A percentile compares a stretch with the other conserved stretches of the same genome.
phyloP scores from a whole-genome alignment of 1,140 invertebrate species.

The Odontomachus brunneus region DNA sequence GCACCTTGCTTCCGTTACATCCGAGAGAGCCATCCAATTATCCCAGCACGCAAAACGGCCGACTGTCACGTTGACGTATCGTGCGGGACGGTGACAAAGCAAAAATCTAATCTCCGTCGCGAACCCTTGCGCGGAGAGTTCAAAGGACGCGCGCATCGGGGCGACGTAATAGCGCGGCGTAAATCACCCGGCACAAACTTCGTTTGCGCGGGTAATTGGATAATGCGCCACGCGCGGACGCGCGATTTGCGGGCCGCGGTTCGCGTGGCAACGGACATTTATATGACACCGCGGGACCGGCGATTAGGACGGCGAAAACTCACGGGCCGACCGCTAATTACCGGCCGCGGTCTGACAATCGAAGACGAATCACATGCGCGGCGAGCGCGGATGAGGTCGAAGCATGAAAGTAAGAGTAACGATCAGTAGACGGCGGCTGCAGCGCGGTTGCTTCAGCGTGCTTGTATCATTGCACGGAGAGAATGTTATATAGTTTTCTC shows the following conservation, averaged over 20 bases:
- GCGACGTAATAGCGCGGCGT: constrained; percentile 43
- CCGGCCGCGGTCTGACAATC: constrained; percentile 16
- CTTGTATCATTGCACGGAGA: not conserved
- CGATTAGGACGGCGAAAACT: constrained; percentile 38
- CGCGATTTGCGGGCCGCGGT: constrained; percentile 51
- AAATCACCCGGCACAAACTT: constrained; percentile 54
- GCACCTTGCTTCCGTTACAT: constrained; percentile 1
- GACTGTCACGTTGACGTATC: constrained; percentile 23
- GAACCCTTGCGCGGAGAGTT: constrained; percentile 40
- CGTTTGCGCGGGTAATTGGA: constrained; percentile 56
- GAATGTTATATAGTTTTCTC: too few relatives aligned
- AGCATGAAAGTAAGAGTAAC: not conserved
- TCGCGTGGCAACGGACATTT: constrained; percentile 58
- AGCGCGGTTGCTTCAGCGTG: not conserved
- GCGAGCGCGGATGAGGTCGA: not conserved
- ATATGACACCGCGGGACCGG: constrained; percentile 47
- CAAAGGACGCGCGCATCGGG: constrained; percentile 50
- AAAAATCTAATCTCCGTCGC: constrained; percentile 62
- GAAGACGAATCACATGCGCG: constrained; percentile 4
- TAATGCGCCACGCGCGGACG: constrained; percentile 51
- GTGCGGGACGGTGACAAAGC: constrained; percentile 42
- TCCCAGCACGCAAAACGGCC: not conserved
- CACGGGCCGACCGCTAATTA: constrained; percentile 23
- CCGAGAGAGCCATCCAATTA: constrained; percentile 5
- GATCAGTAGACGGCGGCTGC: not conserved